A percentile compares a stretch with the other conserved stretches of the same genome.
These are phyloP conservation scores for Volucella bombylans DNA, from an alignment of 2,888 invertebrate species.

Conservation along the genomic window DNA sequence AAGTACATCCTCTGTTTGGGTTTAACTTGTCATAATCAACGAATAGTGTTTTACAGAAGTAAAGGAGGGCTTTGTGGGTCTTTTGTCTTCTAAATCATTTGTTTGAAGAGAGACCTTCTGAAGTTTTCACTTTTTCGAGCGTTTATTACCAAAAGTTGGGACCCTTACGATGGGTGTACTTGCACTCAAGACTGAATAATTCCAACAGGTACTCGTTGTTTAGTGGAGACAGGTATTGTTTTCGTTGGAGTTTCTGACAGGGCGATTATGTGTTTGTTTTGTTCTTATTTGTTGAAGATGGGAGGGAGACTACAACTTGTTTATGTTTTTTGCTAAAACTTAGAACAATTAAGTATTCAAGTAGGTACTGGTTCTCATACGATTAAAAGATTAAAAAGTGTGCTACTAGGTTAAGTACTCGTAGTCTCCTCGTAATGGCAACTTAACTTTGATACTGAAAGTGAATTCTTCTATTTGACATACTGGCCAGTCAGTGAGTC, in stretches of 20 bases:
- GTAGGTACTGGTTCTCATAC: neutral
- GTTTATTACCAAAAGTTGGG: neutral
- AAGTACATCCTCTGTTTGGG: conserved; percentile 35
- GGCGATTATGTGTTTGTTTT: neutral
- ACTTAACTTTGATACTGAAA: conserved; percentile 12
- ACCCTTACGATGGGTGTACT: neutral
- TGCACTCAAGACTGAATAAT: neutral
- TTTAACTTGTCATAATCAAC: conserved; percentile 44
- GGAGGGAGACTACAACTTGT: neutral
- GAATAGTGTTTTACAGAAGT: neutral
- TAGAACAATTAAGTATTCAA: conserved; percentile 21
- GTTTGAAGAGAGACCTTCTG: conserved; percentile 9
- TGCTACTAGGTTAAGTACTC: conserved; percentile 19
- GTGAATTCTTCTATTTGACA: conserved; percentile 16
- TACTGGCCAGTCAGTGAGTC: neutral
- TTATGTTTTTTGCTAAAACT: conserved; percentile 6
- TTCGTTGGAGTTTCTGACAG: neutral
- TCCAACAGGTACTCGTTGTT: conserved; percentile 1
- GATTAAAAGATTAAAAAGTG: neutral
- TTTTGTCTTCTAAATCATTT: neutral
- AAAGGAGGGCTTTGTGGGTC: conserved; percentile 17
- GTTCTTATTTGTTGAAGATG: neutral
- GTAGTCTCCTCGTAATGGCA: neutral
- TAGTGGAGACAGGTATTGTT: neutral
- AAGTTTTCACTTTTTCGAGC: conserved; percentile 57